These are phyloP conservation scores for Lamellibrachia luymesi DNA, from an alignment of 1,140 invertebrate genomes.

Conservation along the genomic window DNA sequence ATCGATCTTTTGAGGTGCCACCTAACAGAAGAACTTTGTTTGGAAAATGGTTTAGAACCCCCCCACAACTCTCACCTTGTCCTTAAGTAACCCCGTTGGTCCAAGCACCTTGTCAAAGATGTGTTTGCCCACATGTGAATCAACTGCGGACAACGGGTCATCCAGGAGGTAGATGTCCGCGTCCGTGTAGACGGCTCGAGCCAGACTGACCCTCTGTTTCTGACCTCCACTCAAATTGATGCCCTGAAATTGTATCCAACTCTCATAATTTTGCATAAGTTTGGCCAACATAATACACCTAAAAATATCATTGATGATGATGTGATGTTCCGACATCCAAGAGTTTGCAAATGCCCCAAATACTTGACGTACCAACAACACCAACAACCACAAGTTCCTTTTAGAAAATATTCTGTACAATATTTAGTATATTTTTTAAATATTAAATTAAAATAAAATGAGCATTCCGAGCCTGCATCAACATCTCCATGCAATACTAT, in stretches of 20 bases:
- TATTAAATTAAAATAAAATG: not conserved
- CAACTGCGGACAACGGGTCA: slow-evolving; percentile 56
- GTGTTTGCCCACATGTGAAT: slow-evolving; percentile 49
- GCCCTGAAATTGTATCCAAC: slow-evolving; percentile 12
- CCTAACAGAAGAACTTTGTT: not conserved
- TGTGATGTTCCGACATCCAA: too few relatives aligned
- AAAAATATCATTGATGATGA: too few relatives aligned
- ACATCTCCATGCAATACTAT: not conserved
- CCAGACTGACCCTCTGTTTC: slow-evolving; percentile 54
- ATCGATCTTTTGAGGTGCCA: slow-evolving; percentile 8
- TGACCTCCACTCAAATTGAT: slow-evolving; percentile 53
- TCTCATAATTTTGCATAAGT: too few relatives aligned
- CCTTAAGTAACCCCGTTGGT: slow-evolving; percentile 62
- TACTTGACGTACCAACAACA: too few relatives aligned
- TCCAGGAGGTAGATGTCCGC: slow-evolving; percentile 71
- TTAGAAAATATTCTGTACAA: too few relatives aligned
- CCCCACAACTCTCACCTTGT: slow-evolving; percentile 41
- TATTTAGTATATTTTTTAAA: not conserved
- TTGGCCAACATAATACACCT: too few relatives aligned
- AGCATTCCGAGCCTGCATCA: not conserved
- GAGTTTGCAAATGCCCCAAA: too few relatives aligned
- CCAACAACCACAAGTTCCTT: too few relatives aligned
- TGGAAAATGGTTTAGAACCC: not conserved
- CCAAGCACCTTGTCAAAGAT: slow-evolving; percentile 45
- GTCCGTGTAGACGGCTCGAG: slow-evolving; percentile 52